Conservation (phyloP, 2,113 vertebrate species). For the Pollachius pollachius region DNA sequence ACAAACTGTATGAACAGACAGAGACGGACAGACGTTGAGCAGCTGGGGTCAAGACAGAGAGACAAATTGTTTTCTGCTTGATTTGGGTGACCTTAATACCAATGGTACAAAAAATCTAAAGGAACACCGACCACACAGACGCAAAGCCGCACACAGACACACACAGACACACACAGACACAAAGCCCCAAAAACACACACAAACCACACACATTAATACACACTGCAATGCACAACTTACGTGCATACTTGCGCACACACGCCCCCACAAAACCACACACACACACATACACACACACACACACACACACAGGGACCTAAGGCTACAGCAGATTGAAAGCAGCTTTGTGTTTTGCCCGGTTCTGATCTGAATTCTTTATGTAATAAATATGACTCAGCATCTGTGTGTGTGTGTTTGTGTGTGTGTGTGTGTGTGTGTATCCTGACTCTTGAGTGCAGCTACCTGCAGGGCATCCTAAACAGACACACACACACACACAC, state of each 20-base stretch:
- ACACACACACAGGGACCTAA: background rate
- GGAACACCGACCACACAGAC: background rate
- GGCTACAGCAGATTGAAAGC: background rate
- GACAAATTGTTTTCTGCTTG: background rate
- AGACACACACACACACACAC: too few species aligned
- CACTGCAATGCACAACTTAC: background rate
- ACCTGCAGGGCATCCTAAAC: too few species aligned
- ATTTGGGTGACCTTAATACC: slow-evolving; percentile 15
- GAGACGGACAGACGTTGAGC: background rate
- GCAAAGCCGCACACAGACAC: background rate
- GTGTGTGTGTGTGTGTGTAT: background rate
- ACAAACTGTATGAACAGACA: background rate
- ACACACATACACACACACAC: background rate
- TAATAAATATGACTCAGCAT: background rate
- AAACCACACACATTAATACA: background rate
- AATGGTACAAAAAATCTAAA: background rate
- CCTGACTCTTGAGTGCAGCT: too few species aligned
- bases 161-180: background rate
- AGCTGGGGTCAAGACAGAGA: background rate
- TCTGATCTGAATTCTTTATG: background rate
- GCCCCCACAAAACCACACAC: background rate
- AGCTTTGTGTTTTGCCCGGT: background rate
- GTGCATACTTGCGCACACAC: background rate
- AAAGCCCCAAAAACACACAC: background rate
- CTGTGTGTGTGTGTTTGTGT: background rate